These are phyloP conservation scores for Mesodorylaimus sp. DNA, from an alignment of 2,888 invertebrate species.

Conservation along the genomic window DNA sequence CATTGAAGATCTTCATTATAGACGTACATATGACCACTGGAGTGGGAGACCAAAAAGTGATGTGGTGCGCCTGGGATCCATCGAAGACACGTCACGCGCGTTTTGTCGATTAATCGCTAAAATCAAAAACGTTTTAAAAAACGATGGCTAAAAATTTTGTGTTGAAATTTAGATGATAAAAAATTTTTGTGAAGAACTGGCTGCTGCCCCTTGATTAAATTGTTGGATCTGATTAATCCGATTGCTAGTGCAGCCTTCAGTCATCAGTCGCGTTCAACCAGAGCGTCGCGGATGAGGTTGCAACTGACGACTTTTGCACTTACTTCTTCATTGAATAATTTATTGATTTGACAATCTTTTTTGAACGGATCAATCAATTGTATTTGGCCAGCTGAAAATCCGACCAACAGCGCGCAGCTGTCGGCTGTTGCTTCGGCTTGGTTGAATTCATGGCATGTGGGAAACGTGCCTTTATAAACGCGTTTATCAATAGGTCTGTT, in stretches of 20 bases:
- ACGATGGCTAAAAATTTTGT: too few relatives aligned
- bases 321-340: constrained; percentile 94
- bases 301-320: constrained; percentile 25
- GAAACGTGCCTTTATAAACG: constrained; percentile 93
- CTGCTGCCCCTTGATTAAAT: too few relatives aligned
- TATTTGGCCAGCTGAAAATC: constrained; percentile 94
- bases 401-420: constrained; percentile 51
- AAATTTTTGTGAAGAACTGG: too few relatives aligned
- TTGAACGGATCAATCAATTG: constrained; percentile 91
- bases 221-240: too few relatives aligned
- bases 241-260: too few relatives aligned
- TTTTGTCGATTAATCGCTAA: constrained; percentile 76
- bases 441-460: constrained; percentile 97
- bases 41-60: constrained; percentile 79
- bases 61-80: constrained; percentile 92
- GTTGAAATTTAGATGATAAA: too few relatives aligned
- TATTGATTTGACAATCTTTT: constrained; percentile 61
- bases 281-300: too few relatives aligned
- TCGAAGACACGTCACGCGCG: constrained; percentile 80
- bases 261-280: too few relatives aligned
- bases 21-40: constrained; percentile 86
- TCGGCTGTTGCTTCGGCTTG: constrained; percentile 33
- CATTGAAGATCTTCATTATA: constrained; percentile 88
- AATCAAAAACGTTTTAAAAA: constrained; percentile 29
- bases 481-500: constrained; percentile 93